These are phyloP conservation scores for Limnodromus scolopaceus DNA, from an alignment of 2,797 vertebrate species.

Conservation along the genomic window DNA sequence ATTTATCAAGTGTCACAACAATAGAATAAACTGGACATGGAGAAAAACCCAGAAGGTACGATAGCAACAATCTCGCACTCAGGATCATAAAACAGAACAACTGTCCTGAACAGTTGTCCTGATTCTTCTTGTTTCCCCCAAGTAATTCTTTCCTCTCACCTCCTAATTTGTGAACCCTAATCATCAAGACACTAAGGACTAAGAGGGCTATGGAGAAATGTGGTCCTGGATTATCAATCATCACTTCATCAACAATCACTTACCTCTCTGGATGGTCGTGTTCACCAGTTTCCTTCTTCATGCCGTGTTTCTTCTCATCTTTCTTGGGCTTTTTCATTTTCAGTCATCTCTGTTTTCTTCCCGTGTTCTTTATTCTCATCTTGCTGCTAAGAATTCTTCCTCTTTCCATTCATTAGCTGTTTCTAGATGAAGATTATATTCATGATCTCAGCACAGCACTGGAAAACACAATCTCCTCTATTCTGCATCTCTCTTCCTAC, in stretches of 20 bases:
- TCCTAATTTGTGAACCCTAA: not conserved
- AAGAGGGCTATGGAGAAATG: not conserved
- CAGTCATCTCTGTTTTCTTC: not conserved
- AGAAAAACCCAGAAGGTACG: not conserved
- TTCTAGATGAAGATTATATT: not conserved
- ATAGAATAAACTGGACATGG: not conserved
- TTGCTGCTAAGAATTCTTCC: not conserved
- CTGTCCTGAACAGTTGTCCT: not conserved
- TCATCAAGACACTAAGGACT: not conserved
- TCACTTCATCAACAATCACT: not conserved
- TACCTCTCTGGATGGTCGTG: not conserved
- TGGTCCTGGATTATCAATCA: not conserved
- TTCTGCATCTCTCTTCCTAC: not conserved
- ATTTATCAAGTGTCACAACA: not conserved
- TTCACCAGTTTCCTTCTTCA: not conserved
- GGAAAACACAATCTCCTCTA: not conserved
- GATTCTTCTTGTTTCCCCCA: not conserved
- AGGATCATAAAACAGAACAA: not conserved
- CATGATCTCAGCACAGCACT: not conserved
- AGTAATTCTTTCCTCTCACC: not conserved
- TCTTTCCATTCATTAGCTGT: not conserved
- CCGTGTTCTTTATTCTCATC: not conserved
- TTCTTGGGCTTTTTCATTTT: not conserved
- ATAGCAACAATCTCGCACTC: accelerated
- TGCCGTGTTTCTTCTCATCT: not conserved